Percentiles rank a stretch among this genome's conserved stretches.
Conservation (phyloP, 1,140 invertebrate species). For the Tribolium castaneum region DNA sequence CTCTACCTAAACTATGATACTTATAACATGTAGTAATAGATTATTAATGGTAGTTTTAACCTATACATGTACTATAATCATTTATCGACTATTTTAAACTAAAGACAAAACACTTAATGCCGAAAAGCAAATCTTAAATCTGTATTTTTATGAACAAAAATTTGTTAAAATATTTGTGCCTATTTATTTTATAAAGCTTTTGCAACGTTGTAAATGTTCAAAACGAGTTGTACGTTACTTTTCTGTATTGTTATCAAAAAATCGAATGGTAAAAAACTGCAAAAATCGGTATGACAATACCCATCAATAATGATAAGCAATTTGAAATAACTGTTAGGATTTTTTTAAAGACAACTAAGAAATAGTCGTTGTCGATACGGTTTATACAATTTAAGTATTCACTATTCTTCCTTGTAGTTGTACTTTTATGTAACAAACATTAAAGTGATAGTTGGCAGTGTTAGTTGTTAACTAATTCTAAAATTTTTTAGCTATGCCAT, state of each 20-base stretch:
- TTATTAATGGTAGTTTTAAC: slow-evolving; percentile 24
- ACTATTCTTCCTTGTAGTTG: neutral
- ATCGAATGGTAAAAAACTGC: neutral
- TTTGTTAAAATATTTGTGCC: neutral
- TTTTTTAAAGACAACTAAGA: neutral
- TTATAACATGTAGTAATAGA: slow-evolving; percentile 1
- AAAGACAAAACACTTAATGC: neutral
- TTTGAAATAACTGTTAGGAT: neutral
- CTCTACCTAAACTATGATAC: neutral
- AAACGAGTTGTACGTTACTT: neutral
- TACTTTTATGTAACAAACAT: neutral
- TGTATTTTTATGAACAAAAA: neutral
- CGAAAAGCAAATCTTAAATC: neutral
- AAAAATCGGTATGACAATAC: slow-evolving; percentile 39
- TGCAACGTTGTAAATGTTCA: neutral
- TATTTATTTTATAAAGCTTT: neutral
- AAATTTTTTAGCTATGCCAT: slow-evolving; percentile 15
- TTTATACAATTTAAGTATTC: neutral
- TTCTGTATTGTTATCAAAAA: neutral
- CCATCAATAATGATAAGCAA: slow-evolving; percentile 17
- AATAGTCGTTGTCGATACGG: neutral
- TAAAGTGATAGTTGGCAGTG: slow-evolving; percentile 16
- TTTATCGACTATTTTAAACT: neutral
- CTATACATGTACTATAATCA: slow-evolving; percentile 36
- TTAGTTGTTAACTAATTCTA: slow-evolving; percentile 38